Percentiles rank a stretch among this genome's conserved stretches.
Conservation (phyloP, 2,797 vertebrate genomes). For the Bradypodion ventrale region DNA sequence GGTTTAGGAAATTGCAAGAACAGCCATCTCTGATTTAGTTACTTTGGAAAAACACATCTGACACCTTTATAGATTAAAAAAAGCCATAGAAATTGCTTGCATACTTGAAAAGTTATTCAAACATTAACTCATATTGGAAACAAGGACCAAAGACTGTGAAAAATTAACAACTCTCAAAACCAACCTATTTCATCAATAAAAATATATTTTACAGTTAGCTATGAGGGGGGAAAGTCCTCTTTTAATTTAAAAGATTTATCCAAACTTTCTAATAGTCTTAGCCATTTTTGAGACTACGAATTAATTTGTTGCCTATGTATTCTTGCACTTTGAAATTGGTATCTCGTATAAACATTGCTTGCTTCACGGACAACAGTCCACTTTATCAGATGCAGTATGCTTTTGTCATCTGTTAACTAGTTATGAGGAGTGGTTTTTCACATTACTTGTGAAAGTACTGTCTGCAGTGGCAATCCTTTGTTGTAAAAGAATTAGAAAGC, state of each 20-base stretch:
- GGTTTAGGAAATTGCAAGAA: no score
- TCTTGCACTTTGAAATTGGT: not conserved
- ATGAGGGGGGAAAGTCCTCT: not conserved
- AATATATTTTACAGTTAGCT: not conserved
- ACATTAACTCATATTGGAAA: not conserved
- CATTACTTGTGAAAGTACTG: conserved; percentile 55
- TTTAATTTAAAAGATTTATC: conserved; percentile 73
- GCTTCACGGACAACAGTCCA: not conserved
- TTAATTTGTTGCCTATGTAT: not conserved
- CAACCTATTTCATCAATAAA: not conserved
- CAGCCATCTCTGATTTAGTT: not conserved
- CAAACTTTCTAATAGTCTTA: not conserved
- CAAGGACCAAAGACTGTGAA: not conserved
- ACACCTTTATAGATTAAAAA: not conserved
- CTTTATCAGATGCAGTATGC: no score
- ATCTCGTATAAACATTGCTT: conserved; percentile 55
- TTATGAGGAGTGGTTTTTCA: conserved; percentile 18
- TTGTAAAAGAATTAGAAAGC: conserved; percentile 47
- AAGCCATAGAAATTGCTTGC: not conserved
- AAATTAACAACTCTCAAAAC: not conserved
- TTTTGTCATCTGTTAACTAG: no score
- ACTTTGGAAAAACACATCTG: not conserved
- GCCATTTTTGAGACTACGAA: not conserved
- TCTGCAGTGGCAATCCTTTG: not conserved
- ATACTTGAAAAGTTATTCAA: not conserved